Base-by-base conservation (phyloP, 1,140 invertebrate genomes). In the Parasteatoda tepidariorum region DNA sequence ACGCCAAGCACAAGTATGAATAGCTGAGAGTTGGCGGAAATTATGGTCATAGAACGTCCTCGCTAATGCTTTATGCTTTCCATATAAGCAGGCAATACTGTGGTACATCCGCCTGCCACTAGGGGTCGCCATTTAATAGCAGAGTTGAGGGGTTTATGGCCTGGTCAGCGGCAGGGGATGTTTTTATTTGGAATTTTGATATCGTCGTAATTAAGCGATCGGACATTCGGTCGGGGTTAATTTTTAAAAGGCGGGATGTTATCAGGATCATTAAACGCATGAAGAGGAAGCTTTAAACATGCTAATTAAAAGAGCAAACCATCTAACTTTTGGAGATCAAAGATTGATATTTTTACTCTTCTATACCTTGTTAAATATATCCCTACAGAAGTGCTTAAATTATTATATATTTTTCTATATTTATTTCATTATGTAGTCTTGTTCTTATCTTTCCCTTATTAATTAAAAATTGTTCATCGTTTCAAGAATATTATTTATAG, bases 11-110 rank as follows among this genome's bases (percentile, higher is more conserved):
- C 62, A 22, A 48, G 18, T 3, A 3, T 26, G 38, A 75, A 62
- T 61, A 57, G 55, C 28, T 30, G 73, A 13, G 73, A 54, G 55
- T 24, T 38, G 33, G 31, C 31, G 73, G 73, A 75, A 75, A 75
- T 75, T 75, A 75, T 75, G 73, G 73, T 24, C 34, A 75, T 75
- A 75, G 73, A 75, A 62, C 57, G 31, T 61, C 73, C 18, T 62
- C 73, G 28, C 73, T 75, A 75, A 75, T 75, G 73, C 31, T 28
- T n/a, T 4, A 4, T 31, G 55, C 18, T 22, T 15, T 24, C 31
- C 31, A 67, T 33, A 62, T 61, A 22, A 26, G 57, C 24, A 13
- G 57, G 55, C 28, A 34, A 11, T 48, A 18, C 38, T 70, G 30
- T 73, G 59, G 33, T 62, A 54, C 22, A 75, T 75, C 73, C 73